Conservation (phyloP, 2,797 vertebrate genomes). For the Cossypha caffra region DNA sequence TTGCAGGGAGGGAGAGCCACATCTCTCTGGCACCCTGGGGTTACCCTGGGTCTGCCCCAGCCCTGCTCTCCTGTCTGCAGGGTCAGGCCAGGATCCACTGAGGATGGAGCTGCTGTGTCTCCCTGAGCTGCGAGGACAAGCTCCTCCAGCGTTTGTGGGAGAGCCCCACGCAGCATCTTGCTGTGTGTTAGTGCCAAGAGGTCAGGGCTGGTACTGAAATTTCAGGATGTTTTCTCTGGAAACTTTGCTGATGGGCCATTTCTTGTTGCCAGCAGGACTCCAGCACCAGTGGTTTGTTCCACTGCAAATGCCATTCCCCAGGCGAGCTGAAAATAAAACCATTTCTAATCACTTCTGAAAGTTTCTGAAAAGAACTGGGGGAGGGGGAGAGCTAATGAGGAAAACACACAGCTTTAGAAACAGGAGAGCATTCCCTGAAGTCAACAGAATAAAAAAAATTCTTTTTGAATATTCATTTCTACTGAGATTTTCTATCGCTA, state of each 20-base stretch:
- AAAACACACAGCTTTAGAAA: neutral
- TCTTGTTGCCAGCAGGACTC: neutral
- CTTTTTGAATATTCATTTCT: constrained; percentile 42
- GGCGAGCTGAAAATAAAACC: constrained; percentile 33
- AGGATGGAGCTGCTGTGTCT: neutral
- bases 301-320: constrained; percentile 27
- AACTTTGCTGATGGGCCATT: neutral
- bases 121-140: neutral
- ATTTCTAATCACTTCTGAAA: constrained; percentile 43
- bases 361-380: constrained; percentile 5
- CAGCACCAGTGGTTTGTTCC: neutral
- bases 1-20: neutral
- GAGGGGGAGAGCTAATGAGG: constrained; percentile 16
- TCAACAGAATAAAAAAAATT: neutral
- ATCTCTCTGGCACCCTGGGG: rapidly evolving
- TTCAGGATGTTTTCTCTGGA: neutral
- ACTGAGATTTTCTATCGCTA: constrained; percentile 5
- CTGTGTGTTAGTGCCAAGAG: neutral
- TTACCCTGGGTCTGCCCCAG: neutral
- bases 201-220: rapidly evolving
- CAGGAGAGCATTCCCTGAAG: constrained; percentile 18
- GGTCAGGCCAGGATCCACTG: neutral
- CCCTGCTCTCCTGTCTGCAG: neutral
- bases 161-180: neutral
- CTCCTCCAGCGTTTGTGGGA: neutral